Percentiles rank a stretch among this genome's conserved stretches.
phyloP scores from a whole-genome alignment of 1,140 invertebrate genomes.

The Conus betulinus region DNA sequence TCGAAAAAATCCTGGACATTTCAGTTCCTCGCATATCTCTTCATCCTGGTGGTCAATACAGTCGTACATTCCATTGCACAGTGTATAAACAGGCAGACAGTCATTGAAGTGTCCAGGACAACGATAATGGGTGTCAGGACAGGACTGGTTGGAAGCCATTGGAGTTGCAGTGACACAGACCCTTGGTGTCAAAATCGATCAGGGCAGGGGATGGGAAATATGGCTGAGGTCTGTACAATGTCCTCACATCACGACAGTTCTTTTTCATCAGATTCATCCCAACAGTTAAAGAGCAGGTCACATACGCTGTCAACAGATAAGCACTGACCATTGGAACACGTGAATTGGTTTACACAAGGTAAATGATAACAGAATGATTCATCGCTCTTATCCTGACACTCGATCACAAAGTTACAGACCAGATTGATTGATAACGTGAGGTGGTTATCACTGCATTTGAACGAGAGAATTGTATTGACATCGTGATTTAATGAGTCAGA shows the following conservation, averaged over 20 bases:
- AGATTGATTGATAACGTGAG: no score
- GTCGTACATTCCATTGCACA: constrained; percentile 21
- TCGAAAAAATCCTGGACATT: constrained; percentile 37
- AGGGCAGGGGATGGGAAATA: background rate
- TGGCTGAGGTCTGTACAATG: no score
- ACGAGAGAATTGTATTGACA: background rate
- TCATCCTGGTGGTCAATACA: constrained; percentile 1
- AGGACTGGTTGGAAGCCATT: no score
- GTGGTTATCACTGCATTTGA: background rate
- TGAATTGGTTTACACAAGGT: no score
- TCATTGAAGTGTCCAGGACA: background rate
- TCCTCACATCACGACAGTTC: background rate
- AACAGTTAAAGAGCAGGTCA: no score
- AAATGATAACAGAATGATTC: no score
- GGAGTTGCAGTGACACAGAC: background rate
- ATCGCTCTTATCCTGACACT: no score
- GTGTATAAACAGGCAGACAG: constrained; percentile 14
- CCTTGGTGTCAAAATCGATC: background rate
- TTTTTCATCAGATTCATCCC: no score
- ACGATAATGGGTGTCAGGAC: no score
- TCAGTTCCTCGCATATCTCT: background rate
- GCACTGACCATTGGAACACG: background rate
- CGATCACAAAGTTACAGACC: background rate
- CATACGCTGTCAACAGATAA: background rate
- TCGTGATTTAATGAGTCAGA: background rate